Conservation (phyloP, 2,113 vertebrate genomes). For the Nerophis lumbriciformis region DNA sequence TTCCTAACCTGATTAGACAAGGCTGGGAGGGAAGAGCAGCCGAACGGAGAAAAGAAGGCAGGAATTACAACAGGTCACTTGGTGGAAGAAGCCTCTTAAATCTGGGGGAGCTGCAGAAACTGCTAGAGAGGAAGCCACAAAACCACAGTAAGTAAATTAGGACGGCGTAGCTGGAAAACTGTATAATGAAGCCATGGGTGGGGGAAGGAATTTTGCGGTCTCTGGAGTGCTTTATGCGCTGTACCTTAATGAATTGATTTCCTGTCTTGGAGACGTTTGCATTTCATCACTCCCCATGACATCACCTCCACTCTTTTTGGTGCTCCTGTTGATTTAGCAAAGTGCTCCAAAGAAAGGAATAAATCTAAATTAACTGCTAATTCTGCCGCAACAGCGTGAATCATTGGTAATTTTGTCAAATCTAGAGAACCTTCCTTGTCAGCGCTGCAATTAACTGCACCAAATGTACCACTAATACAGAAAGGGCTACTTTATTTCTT, state of each 20-base stretch:
- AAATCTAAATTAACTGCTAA: slow-evolving; percentile 8
- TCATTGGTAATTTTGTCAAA: slow-evolving; percentile 3
- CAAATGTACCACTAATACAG: background rate
- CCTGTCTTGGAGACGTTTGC: slow-evolving; percentile 45
- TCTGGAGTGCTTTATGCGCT: slow-evolving; percentile 52
- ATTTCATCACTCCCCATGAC: slow-evolving; percentile 52
- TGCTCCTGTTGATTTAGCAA: slow-evolving; percentile 10
- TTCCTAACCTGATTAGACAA: slow-evolving; percentile 63
- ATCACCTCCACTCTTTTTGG: slow-evolving; percentile 22
- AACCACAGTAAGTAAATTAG: slow-evolving; percentile 71
- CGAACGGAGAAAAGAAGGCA: slow-evolving; percentile 10
- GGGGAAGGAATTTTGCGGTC: slow-evolving; percentile 49
- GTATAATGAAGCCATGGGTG: slow-evolving; percentile 44
- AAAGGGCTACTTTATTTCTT: background rate
- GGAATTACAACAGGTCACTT: slow-evolving; percentile 55
- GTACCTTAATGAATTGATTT: slow-evolving; percentile 66
- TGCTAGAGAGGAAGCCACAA: slow-evolving; percentile 59
- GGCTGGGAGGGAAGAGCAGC: slow-evolving; percentile 28
- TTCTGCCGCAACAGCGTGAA: slow-evolving; percentile 4
- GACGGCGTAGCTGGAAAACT: slow-evolving; percentile 57
- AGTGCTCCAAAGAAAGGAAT: slow-evolving; percentile 5
- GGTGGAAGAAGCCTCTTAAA: slow-evolving; percentile 58
- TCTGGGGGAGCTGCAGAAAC: slow-evolving; percentile 55
- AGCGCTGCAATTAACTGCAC: slow-evolving; percentile 4
- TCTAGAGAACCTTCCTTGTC: slow-evolving; percentile 5